These are phyloP conservation scores for Epinotia ramella DNA, from an alignment of 2,888 invertebrate genomes.

Conservation along the genomic window DNA sequence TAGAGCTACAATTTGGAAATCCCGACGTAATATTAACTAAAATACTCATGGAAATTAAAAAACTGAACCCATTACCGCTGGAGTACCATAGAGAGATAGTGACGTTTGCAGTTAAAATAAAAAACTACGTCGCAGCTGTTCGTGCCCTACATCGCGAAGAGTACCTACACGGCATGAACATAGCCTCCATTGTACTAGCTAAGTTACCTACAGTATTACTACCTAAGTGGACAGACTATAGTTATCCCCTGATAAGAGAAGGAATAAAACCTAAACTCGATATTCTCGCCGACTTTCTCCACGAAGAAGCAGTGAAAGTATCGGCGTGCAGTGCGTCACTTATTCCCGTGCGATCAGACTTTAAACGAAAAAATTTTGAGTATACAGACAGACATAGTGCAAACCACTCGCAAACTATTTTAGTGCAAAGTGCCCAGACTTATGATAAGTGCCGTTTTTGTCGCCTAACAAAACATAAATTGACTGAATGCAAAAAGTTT, in stretches of 20 bases:
- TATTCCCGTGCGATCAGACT: background rate
- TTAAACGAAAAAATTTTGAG: background rate
- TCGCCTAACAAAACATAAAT: too few relatives aligned
- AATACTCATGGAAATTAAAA: constrained; percentile 48
- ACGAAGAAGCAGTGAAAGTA: constrained; percentile 14
- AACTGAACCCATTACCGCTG: constrained; percentile 43
- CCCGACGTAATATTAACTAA: constrained; percentile 49
- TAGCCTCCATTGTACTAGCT: constrained; percentile 11
- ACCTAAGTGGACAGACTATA: constrained; percentile 26
- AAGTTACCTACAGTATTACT: constrained; percentile 16
- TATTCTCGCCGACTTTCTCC: background rate
- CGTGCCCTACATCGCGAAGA: background rate
- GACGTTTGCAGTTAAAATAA: constrained; percentile 8
- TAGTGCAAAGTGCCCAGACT: background rate
- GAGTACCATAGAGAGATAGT: constrained; percentile 22
- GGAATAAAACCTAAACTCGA: constrained; percentile 2
- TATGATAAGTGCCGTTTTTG: too few relatives aligned
- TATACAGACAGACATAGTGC: too few relatives aligned
- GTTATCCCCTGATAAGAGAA: background rate
- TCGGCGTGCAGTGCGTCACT: background rate
- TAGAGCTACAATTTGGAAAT: constrained; percentile 51
- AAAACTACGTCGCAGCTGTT: constrained; percentile 19
- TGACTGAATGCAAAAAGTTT: too few relatives aligned
- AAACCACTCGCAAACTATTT: background rate
- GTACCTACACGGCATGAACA: background rate